Evolutionary conservation across 2,797 vertebrate species (phyloP).

Genomic region (Chromobotia macracanthus): DNA sequence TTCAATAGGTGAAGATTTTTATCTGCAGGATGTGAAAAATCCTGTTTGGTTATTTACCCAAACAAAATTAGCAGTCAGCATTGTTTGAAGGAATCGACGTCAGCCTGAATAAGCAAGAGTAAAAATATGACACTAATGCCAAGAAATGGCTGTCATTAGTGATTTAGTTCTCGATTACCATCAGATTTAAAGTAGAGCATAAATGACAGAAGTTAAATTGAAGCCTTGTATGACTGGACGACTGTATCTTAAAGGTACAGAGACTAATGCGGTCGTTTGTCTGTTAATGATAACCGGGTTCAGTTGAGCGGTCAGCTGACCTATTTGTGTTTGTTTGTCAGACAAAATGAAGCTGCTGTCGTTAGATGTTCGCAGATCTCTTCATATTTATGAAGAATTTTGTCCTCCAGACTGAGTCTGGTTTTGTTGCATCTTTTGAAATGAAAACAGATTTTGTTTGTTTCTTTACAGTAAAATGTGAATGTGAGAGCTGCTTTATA

Average conservation of each 20-base stretch:
- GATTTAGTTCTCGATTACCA: neutral
- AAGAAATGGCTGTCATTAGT: slow-evolving; percentile 9
- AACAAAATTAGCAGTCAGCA: too few relatives aligned
- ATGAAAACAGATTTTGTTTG: too few relatives aligned
- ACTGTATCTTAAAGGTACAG: slow-evolving; percentile 9
- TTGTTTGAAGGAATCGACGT: too few relatives aligned
- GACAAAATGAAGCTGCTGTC: slow-evolving; percentile 41
- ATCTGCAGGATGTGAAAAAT: too few relatives aligned
- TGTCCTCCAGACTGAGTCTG: too few relatives aligned
- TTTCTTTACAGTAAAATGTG: too few relatives aligned
- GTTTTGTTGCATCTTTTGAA: too few relatives aligned
- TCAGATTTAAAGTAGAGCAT: slow-evolving; percentile 6
- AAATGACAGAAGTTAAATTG: neutral
- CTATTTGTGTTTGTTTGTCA: slow-evolving; percentile 51
- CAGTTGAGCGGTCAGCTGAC: slow-evolving; percentile 55
- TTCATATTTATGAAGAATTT: too few relatives aligned
- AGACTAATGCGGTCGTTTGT: slow-evolving; percentile 20
- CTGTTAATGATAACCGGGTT: slow-evolving; percentile 40
- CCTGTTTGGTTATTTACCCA: too few relatives aligned
- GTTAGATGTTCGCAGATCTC: neutral
- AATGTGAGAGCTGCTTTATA: too few relatives aligned
- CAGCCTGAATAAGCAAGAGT: neutral
- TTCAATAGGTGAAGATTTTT: too few relatives aligned
- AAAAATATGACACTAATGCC: slow-evolving; percentile 5
- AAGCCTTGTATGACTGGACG: neutral